phyloP scores from a whole-genome alignment of 2,888 invertebrate species.

The Nomada flava region DNA sequence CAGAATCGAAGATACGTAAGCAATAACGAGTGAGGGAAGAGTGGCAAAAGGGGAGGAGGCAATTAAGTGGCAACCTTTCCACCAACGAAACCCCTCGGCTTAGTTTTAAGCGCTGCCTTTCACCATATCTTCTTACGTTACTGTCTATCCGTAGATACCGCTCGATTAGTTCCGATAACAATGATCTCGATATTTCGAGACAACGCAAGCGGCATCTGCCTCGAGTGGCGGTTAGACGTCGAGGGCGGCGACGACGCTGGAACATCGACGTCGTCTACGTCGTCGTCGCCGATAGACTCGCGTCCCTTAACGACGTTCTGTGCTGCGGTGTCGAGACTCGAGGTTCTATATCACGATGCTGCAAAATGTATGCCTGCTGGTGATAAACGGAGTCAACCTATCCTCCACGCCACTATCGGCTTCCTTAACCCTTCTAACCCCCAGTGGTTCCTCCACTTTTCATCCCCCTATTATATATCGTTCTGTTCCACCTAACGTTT shows the following conservation, averaged over 20 bases:
- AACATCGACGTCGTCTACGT: conserved; percentile 29
- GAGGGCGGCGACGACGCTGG: conserved; percentile 34
- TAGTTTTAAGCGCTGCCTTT: conserved; percentile 5
- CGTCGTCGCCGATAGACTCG: conserved; percentile 62
- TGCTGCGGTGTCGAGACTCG: conserved; percentile 70
- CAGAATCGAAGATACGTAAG: background rate
- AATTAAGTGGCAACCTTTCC: conserved; percentile 14
- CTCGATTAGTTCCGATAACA: conserved; percentile 64
- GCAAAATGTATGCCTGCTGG: conserved; percentile 80
- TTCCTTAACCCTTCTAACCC: conserved; percentile 53
- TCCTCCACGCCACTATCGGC: conserved; percentile 36
- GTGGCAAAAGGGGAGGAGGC: background rate
- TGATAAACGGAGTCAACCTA: conserved; percentile 77
- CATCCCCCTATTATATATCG: conserved; percentile 28
- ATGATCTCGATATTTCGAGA: conserved; percentile 53
- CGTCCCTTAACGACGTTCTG: conserved; percentile 77
- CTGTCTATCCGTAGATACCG: conserved; percentile 34
- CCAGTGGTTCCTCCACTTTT: conserved; percentile 55
- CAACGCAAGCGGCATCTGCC: conserved; percentile 47
- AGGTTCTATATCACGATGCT: conserved; percentile 74
- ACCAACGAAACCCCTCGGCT: background rate
- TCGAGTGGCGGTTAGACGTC: conserved; percentile 47
- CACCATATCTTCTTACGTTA: conserved; percentile 24
- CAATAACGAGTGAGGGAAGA: background rate
- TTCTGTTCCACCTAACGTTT: conserved; percentile 44